Evolutionary conservation across 2,797 vertebrate genomes (phyloP).

Genomic region (Chanos chanos): DNA sequence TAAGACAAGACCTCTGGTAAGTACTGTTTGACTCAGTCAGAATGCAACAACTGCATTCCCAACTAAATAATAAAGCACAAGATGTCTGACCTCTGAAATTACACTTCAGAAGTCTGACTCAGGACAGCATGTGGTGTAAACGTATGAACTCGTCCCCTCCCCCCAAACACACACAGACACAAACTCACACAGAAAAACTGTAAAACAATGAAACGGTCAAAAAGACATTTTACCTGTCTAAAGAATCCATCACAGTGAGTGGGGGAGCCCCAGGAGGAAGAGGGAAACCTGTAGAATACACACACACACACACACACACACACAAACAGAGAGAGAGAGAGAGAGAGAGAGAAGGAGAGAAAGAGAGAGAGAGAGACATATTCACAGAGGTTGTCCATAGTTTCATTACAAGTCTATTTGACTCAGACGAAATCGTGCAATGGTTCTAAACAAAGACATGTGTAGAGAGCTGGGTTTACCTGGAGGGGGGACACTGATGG

Average conservation of each 20-base stretch:
- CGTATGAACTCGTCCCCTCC: too few species aligned
- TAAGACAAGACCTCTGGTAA: too few species aligned
- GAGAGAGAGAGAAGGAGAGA: neutral
- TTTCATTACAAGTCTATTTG: neutral
- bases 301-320: slow-evolving; percentile 17
- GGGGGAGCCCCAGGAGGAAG: slow-evolving; percentile 12
- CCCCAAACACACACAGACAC: neutral
- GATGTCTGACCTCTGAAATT: too few species aligned
- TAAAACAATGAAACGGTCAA: neutral
- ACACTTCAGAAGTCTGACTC: too few species aligned
- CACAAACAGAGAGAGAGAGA: neutral
- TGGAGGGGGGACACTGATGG: slow-evolving; percentile 33
- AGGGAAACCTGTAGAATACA: slow-evolving; percentile 43
- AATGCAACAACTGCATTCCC: too few species aligned
- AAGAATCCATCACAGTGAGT: neutral
- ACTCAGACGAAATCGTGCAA: too few species aligned
- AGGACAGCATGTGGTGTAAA: too few species aligned
- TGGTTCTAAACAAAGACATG: too few species aligned
- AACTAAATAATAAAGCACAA: too few species aligned
- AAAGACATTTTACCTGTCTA: slow-evolving; percentile 52
- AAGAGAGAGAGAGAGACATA: neutral
- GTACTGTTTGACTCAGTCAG: too few species aligned
- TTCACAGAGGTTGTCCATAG: too few species aligned
- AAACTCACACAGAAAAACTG: neutral
- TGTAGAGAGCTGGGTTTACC: too few species aligned